Percentiles rank a stretch among this genome's conserved stretches.
Evolutionary conservation across 2,113 vertebrate genomes (phyloP).

Genomic region (Ornithorhynchus anatinus): DNA sequence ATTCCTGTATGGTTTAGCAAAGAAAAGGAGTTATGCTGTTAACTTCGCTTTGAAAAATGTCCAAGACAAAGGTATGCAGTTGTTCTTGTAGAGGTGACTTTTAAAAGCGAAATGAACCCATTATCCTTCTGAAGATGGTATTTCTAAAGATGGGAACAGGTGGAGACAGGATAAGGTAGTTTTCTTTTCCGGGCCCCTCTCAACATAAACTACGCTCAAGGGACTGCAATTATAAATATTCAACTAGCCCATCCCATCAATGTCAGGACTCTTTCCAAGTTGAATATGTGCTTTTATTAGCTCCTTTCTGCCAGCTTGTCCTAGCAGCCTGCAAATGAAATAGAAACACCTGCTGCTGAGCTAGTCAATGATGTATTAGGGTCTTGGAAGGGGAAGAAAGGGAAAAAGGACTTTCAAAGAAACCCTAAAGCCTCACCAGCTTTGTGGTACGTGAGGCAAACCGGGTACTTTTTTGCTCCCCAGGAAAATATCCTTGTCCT

Average conservation of each 20-base stretch:
- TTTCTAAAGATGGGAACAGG: too few species aligned
- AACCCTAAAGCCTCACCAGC: constrained; percentile 8
- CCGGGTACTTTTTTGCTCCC: constrained; percentile 32
- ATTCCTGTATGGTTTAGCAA: too few species aligned
- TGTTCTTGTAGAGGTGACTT: too few species aligned
- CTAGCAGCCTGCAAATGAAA: constrained; percentile 22
- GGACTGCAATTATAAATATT: too few species aligned
- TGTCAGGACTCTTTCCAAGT: constrained; percentile 12
- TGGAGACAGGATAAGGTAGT: too few species aligned
- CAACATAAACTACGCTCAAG: too few species aligned
- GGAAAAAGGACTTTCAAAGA: too few species aligned
- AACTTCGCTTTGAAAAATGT: background rate
- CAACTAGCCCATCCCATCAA: background rate
- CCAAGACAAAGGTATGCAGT: too few species aligned
- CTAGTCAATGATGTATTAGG: constrained; percentile 3
- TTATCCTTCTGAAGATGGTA: too few species aligned
- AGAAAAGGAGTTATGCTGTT: too few species aligned
- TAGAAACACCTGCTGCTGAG: background rate
- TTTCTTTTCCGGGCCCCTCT: too few species aligned
- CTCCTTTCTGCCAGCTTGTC: constrained; percentile 2
- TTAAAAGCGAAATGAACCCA: too few species aligned
- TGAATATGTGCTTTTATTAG: constrained; percentile 10
- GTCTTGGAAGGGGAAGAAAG: background rate
- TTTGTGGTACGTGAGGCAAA: constrained; percentile 9
- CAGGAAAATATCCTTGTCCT: constrained; percentile 13